Conservation (phyloP, 2,888 invertebrate genomes). For the Drosophila picticornis region DNA sequence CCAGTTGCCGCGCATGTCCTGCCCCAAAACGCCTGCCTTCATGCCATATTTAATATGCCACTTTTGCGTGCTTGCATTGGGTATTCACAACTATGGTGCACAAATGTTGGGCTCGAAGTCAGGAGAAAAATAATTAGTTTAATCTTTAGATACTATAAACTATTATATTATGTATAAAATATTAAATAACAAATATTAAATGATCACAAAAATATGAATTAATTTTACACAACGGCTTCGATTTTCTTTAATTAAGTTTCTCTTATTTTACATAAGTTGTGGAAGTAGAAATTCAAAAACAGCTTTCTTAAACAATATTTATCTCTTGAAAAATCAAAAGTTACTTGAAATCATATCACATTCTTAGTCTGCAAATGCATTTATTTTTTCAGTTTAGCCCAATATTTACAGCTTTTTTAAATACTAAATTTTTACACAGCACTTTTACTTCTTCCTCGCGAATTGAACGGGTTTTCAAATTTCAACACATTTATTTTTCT, state of each 20-base stretch:
- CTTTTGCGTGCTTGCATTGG: conserved; percentile 42
- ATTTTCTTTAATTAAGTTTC: neutral
- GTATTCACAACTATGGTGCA: conserved; percentile 44
- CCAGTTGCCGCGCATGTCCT: conserved; percentile 48
- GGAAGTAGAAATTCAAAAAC: rapidly evolving
- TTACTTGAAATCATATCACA: neutral
- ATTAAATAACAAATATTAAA: neutral
- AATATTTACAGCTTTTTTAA: neutral
- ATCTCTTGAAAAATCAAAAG: neutral
- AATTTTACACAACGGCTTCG: neutral
- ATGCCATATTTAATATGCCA: conserved; percentile 65
- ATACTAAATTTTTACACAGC: neutral
- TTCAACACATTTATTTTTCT: neutral
- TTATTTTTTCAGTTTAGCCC: too few species aligned
- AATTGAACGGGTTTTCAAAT: neutral
- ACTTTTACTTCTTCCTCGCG: neutral
- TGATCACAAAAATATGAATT: neutral
- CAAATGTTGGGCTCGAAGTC: neutral
- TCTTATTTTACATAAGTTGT: neutral
- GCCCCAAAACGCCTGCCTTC: conserved; percentile 5
- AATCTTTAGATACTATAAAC: too few species aligned
- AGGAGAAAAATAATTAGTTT: neutral
- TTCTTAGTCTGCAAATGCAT: too few species aligned
- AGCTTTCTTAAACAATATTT: neutral
- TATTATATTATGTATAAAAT: neutral